Base-by-base conservation (phyloP, 2,797 vertebrate genomes). In the Hippocampus kuda region DNA sequence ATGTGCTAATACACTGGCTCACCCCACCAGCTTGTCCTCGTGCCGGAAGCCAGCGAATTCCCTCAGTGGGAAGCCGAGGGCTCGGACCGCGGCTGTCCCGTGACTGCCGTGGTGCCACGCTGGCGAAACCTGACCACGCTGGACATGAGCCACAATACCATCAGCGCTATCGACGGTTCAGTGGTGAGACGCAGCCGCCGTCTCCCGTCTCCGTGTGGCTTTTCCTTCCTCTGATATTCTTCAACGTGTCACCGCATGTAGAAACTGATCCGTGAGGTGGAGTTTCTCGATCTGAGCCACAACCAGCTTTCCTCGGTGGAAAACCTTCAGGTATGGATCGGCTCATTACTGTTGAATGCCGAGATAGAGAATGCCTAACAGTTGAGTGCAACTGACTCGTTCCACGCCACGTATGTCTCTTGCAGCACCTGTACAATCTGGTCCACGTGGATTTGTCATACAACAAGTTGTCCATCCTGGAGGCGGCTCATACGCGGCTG, bases 371-470 rank as follows among this genome's bases (percentile, higher is more conserved):
- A 44, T 34, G 34, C 34, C 34, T 7, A 34, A 34, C 34, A 34
- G 34, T 34, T 34, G 34, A 34, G 34, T 34, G 34, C 44, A 46
- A 20, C 27, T 34, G 16, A 7, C 16, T 34, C 22, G 30, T 62
- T 41, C 15, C 24, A n/a, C n/a, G 27, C 10, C 10, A 66, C 8
- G 56, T 38, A 18, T 80, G 44, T 77, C 30, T 12, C 27, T 72
- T 85, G 46, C 85, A 99, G 97, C 91, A 98, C 85, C 90, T 99
- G 22, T 99, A 95, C 87, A 99, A 96, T 80, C 91, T 99, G n/a
- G 89, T 98, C 78, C 97, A 99, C 65, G 88, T 99, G 87, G 96
- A 99, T 79, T 88, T 99, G 79, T 98, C 97, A 64, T 97, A 93
- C 79, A 99, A 99, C 89, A 91, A 89, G 65, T 90, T 99, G 18